Evolutionary conservation across 1,140 invertebrate genomes (phyloP).

Genomic region (Trichonephila clavipes): DNA sequence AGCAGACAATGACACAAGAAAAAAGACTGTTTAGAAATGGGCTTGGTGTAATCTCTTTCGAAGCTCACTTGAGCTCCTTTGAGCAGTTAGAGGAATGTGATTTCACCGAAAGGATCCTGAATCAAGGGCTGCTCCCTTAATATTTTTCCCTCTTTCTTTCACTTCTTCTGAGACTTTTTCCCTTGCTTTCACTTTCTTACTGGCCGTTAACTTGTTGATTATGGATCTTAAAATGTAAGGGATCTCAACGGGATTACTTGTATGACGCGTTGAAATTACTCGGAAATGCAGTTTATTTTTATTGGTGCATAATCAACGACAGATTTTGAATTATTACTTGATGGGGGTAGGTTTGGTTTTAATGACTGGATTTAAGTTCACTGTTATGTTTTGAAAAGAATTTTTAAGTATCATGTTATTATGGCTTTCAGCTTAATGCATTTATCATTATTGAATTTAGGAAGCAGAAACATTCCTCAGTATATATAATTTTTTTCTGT

Average conservation of each 20-base stretch:
- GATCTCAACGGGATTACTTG: slow-evolving; percentile 19
- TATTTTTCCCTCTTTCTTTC: slow-evolving; percentile 47
- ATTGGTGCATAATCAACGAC: slow-evolving; percentile 5
- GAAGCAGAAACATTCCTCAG: background rate
- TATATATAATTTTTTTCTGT: too few relatives aligned
- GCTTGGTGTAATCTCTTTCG: slow-evolving; percentile 56
- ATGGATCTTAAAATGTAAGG: slow-evolving; percentile 41
- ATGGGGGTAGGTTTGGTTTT: background rate
- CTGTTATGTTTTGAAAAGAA: background rate
- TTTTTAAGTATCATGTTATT: background rate
- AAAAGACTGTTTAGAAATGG: slow-evolving; percentile 71
- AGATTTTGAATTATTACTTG: slow-evolving; percentile 42
- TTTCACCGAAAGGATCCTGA: slow-evolving; percentile 58
- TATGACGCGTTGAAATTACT: background rate
- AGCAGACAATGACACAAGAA: slow-evolving; percentile 70
- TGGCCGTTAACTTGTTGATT: slow-evolving; percentile 63
- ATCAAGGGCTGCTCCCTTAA: slow-evolving; percentile 36
- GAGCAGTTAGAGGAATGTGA: slow-evolving; percentile 70
- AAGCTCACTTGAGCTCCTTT: slow-evolving; percentile 69
- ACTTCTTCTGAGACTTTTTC: slow-evolving; percentile 9
- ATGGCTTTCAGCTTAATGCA: background rate
- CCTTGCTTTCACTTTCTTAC: background rate
- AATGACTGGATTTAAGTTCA: background rate
- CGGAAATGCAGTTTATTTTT: background rate
- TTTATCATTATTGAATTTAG: background rate